These are phyloP conservation scores for Ceratosolen solmsi DNA, from an alignment of 1,140 invertebrate species.

Conservation along the genomic window DNA sequence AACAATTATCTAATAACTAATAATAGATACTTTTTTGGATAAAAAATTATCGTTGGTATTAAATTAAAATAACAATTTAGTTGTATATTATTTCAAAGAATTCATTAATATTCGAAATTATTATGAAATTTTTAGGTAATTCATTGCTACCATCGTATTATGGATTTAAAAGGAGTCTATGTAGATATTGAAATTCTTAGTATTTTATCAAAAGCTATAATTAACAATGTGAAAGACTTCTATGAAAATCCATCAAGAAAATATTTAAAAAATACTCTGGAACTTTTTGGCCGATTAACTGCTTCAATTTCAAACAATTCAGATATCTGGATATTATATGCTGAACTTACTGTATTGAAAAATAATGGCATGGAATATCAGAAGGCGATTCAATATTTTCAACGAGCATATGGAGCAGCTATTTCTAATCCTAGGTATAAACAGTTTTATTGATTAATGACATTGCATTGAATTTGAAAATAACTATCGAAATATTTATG, in stretches of 20 bases:
- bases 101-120: not conserved
- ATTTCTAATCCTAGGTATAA: conserved; percentile 73
- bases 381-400: conserved; percentile 77
- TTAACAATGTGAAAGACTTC: conserved; percentile 77
- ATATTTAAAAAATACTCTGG: conserved; percentile 78
- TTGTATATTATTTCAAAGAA: too few relatives aligned
- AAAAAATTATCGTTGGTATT: too few relatives aligned
- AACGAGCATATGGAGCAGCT: conserved; percentile 76
- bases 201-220: conserved; percentile 83
- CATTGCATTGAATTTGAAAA: too few relatives aligned
- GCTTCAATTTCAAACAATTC: conserved; percentile 79
- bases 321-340: conserved; percentile 86
- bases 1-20: too few relatives aligned
- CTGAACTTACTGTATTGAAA: conserved; percentile 77
- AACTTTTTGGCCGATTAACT: conserved; percentile 89
- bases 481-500: too few relatives aligned
- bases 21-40: too few relatives aligned
- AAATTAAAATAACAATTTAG: too few relatives aligned
- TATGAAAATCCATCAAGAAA: conserved; percentile 74
- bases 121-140: conserved; percentile 76
- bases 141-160: conserved; percentile 84
- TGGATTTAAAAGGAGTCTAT: conserved; percentile 89
- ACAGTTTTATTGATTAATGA: too few relatives aligned
- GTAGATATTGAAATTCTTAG: conserved; percentile 85
- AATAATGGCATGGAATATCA: conserved; percentile 69